Percentiles rank a stretch among this genome's conserved stretches.
Evolutionary conservation across 1,140 invertebrate genomes (phyloP).

Genomic region (Musca vetustissima): DNA sequence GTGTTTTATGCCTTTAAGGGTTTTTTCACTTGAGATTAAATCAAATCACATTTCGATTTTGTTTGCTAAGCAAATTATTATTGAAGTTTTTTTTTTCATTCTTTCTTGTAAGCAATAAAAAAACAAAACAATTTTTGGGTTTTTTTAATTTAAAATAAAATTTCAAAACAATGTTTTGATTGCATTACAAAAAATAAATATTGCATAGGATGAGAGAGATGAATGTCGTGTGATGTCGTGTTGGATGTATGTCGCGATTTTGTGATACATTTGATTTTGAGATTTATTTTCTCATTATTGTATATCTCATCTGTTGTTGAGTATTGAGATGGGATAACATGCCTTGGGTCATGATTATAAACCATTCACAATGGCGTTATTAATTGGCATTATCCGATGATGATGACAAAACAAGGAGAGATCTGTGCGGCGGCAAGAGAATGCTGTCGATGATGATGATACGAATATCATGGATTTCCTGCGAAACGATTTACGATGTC

Average conservation of each 20-base stretch:
- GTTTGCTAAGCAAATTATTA: background rate
- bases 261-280: too few relatives aligned
- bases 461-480: constrained; percentile 40
- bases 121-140: too few relatives aligned
- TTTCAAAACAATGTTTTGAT: too few relatives aligned
- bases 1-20: background rate
- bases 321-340: background rate
- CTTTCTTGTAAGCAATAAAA: background rate
- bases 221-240: too few relatives aligned
- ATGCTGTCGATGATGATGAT: background rate
- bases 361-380: background rate
- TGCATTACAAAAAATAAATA: too few relatives aligned
- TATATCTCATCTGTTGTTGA: too few relatives aligned
- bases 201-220: too few relatives aligned
- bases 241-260: too few relatives aligned
- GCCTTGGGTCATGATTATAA: background rate
- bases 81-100: background rate
- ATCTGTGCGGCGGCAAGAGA: background rate
- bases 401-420: constrained; percentile 2
- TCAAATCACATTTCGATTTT: background rate
- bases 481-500: constrained; percentile 54
- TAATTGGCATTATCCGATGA: background rate
- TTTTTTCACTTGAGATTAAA: constrained; percentile 2
- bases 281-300: too few relatives aligned
- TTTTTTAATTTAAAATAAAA: too few relatives aligned